These are phyloP conservation scores for Harpalus rufipes DNA, from an alignment of 2,888 invertebrate species.

Conservation along the genomic window DNA sequence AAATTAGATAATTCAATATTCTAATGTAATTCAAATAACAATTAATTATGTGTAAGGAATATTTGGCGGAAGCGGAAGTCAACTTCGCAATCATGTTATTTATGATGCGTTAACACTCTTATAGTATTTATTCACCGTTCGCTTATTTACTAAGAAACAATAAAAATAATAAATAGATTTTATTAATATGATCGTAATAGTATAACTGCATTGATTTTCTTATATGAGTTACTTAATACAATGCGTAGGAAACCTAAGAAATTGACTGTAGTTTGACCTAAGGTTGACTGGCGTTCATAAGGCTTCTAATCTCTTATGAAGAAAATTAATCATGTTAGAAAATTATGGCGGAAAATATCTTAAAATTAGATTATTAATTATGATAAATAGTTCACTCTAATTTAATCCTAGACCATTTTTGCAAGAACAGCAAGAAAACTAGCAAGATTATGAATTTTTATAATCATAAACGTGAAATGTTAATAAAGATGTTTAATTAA, in stretches of 20 bases:
- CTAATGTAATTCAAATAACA: no score
- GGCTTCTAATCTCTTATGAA: slow-evolving; percentile 1
- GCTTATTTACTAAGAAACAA: no score
- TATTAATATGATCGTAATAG: no score
- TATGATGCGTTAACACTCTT: no score
- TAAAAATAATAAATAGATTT: no score
- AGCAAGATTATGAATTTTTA: not conserved
- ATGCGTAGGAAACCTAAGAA: slow-evolving; percentile 6
- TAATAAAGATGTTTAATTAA: no score
- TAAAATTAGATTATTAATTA: slow-evolving; percentile 8
- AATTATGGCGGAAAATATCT: slow-evolving; percentile 1
- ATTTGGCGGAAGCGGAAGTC: no score
- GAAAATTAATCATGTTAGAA: slow-evolving; percentile 25
- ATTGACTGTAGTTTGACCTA: slow-evolving; percentile 7
- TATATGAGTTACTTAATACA: not conserved
- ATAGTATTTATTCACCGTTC: no score
- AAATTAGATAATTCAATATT: no score
- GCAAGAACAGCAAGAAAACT: not conserved
- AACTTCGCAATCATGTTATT: no score
- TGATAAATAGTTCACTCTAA: not conserved
- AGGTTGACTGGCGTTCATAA: slow-evolving; percentile 3
- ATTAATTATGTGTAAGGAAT: no score
- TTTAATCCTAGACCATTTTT: not conserved
- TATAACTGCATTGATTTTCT: slow-evolving; percentile 9
- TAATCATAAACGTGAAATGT: no score